Percentiles rank a stretch among this genome's conserved stretches.
Conservation (phyloP, 2,888 invertebrate genomes). For the Endotricha flammealis region DNA sequence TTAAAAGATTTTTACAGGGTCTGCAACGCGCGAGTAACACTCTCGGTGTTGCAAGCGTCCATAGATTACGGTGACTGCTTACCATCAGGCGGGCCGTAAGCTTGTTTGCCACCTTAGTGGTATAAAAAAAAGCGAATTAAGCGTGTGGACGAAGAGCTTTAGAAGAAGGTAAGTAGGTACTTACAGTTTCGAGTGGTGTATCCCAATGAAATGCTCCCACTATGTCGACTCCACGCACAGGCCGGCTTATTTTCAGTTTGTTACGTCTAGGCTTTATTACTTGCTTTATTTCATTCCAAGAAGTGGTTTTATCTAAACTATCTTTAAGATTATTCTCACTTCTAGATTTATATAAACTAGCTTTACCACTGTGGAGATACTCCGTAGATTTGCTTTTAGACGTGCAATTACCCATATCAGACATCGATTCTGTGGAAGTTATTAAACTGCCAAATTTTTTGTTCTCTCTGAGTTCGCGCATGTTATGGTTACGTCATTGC, state of each 20-base stretch:
- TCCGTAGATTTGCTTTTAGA: slow-evolving; percentile 40
- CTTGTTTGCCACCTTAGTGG: too few species aligned
- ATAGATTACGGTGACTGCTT: too few species aligned
- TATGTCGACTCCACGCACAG: slow-evolving; percentile 39
- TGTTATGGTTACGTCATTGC: too few species aligned
- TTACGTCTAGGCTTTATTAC: slow-evolving; percentile 36
- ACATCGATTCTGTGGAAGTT: slow-evolving; percentile 22
- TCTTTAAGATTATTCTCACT: slow-evolving; percentile 36
- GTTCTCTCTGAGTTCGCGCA: slow-evolving; percentile 35
- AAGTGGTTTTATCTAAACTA: slow-evolving; percentile 22
- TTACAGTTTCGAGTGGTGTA: slow-evolving; percentile 52
- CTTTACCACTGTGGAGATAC: slow-evolving; percentile 27
- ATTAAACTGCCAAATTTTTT: slow-evolving; percentile 26
- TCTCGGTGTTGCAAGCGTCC: too few species aligned
- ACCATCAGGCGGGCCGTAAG: too few species aligned
- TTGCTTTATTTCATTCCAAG: slow-evolving; percentile 49
- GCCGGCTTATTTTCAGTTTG: slow-evolving; percentile 44
- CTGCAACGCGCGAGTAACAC: too few species aligned
- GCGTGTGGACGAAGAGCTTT: too few species aligned
- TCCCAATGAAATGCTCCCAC: slow-evolving; percentile 46
- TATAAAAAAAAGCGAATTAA: too few species aligned
- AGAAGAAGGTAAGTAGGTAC: slow-evolving; percentile 26
- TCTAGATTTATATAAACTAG: slow-evolving; percentile 31
- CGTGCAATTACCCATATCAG: slow-evolving; percentile 24
- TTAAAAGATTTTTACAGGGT: too few species aligned